phyloP scores from a whole-genome alignment of 92 coral and sea anemone species.

The Pocillopora grandis region DNA sequence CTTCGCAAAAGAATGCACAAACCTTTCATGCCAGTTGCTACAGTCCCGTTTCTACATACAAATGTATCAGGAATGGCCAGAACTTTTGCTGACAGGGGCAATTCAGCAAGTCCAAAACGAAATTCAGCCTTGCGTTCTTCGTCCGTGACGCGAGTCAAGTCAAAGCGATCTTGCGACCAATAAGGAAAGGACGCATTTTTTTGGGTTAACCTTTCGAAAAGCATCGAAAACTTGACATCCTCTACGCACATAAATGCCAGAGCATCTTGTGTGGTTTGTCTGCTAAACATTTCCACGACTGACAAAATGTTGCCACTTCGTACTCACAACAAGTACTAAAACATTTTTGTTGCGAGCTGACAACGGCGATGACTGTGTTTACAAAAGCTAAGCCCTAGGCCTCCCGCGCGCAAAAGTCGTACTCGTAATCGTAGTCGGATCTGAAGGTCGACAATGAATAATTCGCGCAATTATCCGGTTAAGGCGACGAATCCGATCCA shows the following conservation, averaged over 20 bases:
- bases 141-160: conserved; percentile 20
- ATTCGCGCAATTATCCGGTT: too few species aligned
- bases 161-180: conserved; percentile 36
- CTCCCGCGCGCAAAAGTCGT: too few species aligned
- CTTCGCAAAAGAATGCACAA: conserved; percentile 33
- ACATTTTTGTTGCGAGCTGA: too few species aligned
- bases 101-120: conserved; percentile 34
- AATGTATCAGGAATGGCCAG: conserved; percentile 31
- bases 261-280: too few species aligned
- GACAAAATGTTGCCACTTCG: too few species aligned
- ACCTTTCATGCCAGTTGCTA: conserved; percentile 40
- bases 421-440: too few species aligned
- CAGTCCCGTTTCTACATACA: conserved; percentile 34
- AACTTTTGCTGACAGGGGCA: conserved; percentile 32
- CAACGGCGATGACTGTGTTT: too few species aligned
- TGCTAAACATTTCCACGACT: too few species aligned
- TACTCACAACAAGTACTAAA: too few species aligned
- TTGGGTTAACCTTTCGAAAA: neutral
- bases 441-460: too few species aligned
- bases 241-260: conserved; percentile 1
- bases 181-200: conserved; percentile 23
- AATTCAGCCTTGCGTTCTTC: conserved; percentile 46
- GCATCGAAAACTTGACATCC: conserved; percentile 19
- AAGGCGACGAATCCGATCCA: too few species aligned
- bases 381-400: too few species aligned